Evolutionary conservation across 35 echinoderm and acorn worm genomes (phyloP).

Genomic region (Eucidaris tribuloides): DNA sequence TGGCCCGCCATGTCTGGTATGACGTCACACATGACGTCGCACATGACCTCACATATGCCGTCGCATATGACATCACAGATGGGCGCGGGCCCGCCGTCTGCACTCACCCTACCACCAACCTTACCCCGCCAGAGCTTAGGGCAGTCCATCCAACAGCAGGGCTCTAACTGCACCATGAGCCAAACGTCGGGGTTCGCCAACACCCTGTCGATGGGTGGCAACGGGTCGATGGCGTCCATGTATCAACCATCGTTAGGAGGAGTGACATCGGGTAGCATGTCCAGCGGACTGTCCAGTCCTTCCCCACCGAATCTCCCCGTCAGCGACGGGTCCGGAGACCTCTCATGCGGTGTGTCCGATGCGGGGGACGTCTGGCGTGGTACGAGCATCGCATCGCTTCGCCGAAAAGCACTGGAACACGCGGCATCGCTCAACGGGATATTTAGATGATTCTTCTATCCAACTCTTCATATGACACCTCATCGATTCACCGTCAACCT

Average conservation of each 20-base stretch:
- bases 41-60: constrained; percentile 65
- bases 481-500: no score
- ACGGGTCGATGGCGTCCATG: constrained; percentile 91
- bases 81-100: constrained; percentile 65
- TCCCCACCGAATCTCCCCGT: constrained; percentile 56
- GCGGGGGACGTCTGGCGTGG: constrained; percentile 95
- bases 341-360: constrained; percentile 58
- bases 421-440: constrained; percentile 91
- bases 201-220: constrained; percentile 63
- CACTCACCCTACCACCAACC: constrained; percentile 84
- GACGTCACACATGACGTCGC: constrained; percentile 59
- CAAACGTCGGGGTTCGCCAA: constrained; percentile 45
- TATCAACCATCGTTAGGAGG: constrained; percentile 89
- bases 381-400: constrained; percentile 94
- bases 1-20: constrained; percentile 71
- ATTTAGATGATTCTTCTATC: constrained; percentile 74
- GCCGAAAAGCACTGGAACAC: constrained; percentile 96
- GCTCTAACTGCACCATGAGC: constrained; percentile 23
- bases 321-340: constrained; percentile 43
- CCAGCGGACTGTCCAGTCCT: constrained; percentile 50
- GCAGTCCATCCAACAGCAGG: constrained; percentile 71
- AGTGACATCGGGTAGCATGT: constrained; percentile 53
- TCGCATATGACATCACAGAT: constrained; percentile 43
- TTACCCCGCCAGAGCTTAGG: constrained; percentile 88
- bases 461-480: no score